Conservation (phyloP, 2,113 vertebrate genomes). For the Poeciliopsis prolifica region DNA sequence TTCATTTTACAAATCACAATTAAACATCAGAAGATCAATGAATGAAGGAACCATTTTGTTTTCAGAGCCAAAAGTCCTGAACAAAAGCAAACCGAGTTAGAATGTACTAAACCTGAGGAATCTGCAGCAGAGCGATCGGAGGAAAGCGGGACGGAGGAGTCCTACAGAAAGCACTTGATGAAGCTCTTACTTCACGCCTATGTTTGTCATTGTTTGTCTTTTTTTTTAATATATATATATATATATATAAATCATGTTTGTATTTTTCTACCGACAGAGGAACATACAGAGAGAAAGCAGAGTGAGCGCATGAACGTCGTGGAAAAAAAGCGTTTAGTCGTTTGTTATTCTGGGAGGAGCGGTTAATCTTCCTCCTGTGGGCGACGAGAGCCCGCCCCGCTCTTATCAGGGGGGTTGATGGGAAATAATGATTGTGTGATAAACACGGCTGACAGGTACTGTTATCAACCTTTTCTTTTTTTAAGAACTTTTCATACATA, state of each 20-base stretch:
- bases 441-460: conserved; percentile 79
- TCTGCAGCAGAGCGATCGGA: conserved; percentile 33
- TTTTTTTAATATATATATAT: conserved; percentile 56
- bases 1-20: conserved; percentile 15
- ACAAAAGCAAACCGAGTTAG: conserved; percentile 2
- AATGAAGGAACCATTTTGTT: background rate
- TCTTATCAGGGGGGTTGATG: conserved; percentile 26
- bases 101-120: conserved; percentile 59
- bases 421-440: conserved; percentile 64
- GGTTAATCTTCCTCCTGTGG: conserved; percentile 47
- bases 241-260: conserved; percentile 75
- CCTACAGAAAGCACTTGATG: conserved; percentile 71
- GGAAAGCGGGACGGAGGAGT: conserved; percentile 30
- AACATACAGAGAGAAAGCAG: conserved; percentile 43
- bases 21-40: conserved; percentile 6
- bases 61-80: conserved; percentile 41
- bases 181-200: conserved; percentile 66
- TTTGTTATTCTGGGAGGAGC: conserved; percentile 17
- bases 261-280: conserved; percentile 81
- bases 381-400: conserved; percentile 25
- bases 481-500: conserved; percentile 75
- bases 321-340: conserved; percentile 32
- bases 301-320: conserved; percentile 65
- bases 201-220: conserved; percentile 72
- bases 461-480: conserved; percentile 69